phyloP scores from a whole-genome alignment of 2,888 invertebrate species.

The Chelonus formosanus region DNA sequence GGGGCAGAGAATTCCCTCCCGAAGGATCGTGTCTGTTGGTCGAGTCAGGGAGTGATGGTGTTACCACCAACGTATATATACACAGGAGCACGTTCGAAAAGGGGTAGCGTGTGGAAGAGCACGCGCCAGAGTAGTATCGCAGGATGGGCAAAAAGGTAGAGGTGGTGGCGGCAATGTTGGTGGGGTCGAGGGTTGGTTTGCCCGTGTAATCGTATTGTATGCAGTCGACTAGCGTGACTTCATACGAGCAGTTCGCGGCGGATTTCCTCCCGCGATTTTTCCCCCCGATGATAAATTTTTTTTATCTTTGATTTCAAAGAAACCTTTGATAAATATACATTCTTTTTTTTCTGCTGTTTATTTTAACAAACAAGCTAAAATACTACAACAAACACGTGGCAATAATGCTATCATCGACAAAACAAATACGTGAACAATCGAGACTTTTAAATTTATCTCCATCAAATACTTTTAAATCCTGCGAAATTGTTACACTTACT shows the following conservation, averaged over 20 bases:
- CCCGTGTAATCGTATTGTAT: slow-evolving; percentile 58
- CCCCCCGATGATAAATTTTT: not conserved
- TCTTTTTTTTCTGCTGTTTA: not conserved
- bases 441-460: slow-evolving; percentile 32
- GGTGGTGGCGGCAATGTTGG: slow-evolving; percentile 34
- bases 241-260: slow-evolving; percentile 52
- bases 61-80: slow-evolving; percentile 5
- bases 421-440: slow-evolving; percentile 35
- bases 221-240: slow-evolving; percentile 62
- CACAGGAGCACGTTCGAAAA: not conserved
- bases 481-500: slow-evolving; percentile 26
- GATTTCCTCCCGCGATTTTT: slow-evolving; percentile 13
- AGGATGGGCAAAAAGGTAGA: slow-evolving; percentile 25
- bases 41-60: slow-evolving; percentile 26
- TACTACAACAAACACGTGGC: slow-evolving; percentile 25
- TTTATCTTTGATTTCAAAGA: not conserved
- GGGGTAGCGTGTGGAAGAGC: not conserved
- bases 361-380: not conserved
- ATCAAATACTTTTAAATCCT: slow-evolving; percentile 16
- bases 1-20: slow-evolving; percentile 22
- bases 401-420: slow-evolving; percentile 37
- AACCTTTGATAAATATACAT: not conserved
- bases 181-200: slow-evolving; percentile 49
- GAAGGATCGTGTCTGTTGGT: slow-evolving; percentile 20
- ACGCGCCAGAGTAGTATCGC: slow-evolving; percentile 24